phyloP scores from a whole-genome alignment of 1,140 invertebrate genomes.

The Drosophila pseudoobscura region DNA sequence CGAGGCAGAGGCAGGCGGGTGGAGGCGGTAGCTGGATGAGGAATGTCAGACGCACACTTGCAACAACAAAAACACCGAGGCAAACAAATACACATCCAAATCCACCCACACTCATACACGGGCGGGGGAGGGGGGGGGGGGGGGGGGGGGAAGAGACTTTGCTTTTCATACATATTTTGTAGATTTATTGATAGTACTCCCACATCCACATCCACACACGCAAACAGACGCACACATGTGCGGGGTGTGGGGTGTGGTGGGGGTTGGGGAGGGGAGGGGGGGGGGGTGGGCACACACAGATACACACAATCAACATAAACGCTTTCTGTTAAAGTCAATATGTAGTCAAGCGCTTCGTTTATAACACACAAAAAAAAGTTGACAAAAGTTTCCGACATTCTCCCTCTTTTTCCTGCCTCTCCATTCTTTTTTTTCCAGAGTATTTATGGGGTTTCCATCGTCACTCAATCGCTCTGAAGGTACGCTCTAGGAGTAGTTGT shows the following conservation, averaged over 20 bases:
- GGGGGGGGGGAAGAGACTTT: slow-evolving; percentile 26
- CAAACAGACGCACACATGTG: slow-evolving; percentile 19
- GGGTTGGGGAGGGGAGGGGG: too few species aligned
- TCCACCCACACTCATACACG: slow-evolving; percentile 6
- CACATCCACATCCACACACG: slow-evolving; percentile 7
- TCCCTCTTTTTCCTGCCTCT: slow-evolving; percentile 13
- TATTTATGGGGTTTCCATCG: slow-evolving; percentile 71
- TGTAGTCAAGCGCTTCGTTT: slow-evolving; percentile 70
- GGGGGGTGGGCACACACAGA: background rate
- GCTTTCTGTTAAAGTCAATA: slow-evolving; percentile 73
- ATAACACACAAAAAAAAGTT: slow-evolving; percentile 54
- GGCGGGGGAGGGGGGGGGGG: too few species aligned
- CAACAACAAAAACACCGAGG: background rate
- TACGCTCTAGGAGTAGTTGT: slow-evolving; percentile 11
- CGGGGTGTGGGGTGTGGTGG: too few species aligned
- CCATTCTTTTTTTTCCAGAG: slow-evolving; percentile 8
- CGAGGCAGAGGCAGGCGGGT: too few species aligned
- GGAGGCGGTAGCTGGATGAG: background rate
- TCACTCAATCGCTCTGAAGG: slow-evolving; percentile 54
- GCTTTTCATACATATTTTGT: slow-evolving; percentile 52
- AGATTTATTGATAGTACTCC: slow-evolving; percentile 64
- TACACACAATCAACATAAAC: slow-evolving; percentile 60
- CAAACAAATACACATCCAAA: background rate
- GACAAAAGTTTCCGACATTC: slow-evolving; percentile 61
- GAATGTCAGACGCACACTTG: slow-evolving; percentile 15